Evolutionary conservation across 2,797 vertebrate genomes (phyloP).

Genomic region (Mus spretus): DNA sequence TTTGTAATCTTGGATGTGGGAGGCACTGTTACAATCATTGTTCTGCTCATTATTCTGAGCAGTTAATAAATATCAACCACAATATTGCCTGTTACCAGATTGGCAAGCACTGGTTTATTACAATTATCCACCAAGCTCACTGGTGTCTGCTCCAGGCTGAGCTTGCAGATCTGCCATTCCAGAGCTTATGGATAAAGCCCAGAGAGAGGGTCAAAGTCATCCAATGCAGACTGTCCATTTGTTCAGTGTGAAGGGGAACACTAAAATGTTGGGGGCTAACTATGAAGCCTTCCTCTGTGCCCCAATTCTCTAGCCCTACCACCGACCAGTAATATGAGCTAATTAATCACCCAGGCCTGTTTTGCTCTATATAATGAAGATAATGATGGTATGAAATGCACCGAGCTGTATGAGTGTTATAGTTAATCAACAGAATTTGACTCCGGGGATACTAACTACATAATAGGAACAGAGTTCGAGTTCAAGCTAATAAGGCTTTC

Average conservation of each 20-base stretch:
- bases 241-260: neutral
- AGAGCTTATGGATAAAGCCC: neutral
- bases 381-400: neutral
- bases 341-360: slow-evolving; percentile 23
- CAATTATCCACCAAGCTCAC: neutral
- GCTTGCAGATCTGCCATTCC: neutral
- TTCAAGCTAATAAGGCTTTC: neutral
- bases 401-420: neutral
- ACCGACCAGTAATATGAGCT: neutral
- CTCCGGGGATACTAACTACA: neutral
- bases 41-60: neutral
- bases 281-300: neutral
- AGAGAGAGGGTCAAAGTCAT: neutral
- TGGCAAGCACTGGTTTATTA: neutral
- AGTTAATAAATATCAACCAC: neutral
- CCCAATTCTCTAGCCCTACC: neutral
- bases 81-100: neutral
- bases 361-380: slow-evolving; percentile 47
- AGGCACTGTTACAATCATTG: neutral
- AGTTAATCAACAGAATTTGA: slow-evolving; percentile 15
- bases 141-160: neutral
- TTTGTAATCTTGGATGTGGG: neutral
- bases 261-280: neutral
- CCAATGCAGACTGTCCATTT: neutral
- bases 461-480: slow-evolving; percentile 36